Base-by-base conservation (phyloP, 2,888 invertebrate species). In the Philereme vetulata region DNA sequence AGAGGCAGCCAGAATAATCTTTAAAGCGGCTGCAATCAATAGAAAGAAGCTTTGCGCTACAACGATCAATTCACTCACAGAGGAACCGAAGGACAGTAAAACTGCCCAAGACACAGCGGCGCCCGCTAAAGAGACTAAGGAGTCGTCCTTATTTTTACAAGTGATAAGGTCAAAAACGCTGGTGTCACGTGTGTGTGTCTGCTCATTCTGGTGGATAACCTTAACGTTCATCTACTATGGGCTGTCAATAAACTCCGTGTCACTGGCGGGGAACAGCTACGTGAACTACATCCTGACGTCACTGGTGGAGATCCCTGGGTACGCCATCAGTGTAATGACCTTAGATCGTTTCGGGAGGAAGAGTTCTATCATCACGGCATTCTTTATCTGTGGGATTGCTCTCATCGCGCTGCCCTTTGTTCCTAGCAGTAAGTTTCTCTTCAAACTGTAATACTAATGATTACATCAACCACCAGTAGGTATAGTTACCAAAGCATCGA, bases 171-270 rank as follows among this genome's bases (percentile, higher is more conserved):
- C 94, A 0, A 87, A 81, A 46, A 89, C 89, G 21, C 76, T 95
- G 9, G 78, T 94, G 62, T 72, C 89, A 0, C 88, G 95, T 40
- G 88, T 77, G 47, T 69, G 93, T 1, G 94, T 94, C 52, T 96
- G 96, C 67, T 95, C 95, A n/a, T 93, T 96, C 70, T 96, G 96
- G 89, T 96, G 96, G 96, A 94, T 96, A 10, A 95, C 96, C 0
- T 95, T 95, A 72, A 95, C 96, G 0, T 94, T 97, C 65, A 94
- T 96, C 21, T 97, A 96, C 81, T 97, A 96, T 74, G 97, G 97
- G 0, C 84, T 97, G 43, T 96, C 96, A 0, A 92, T 97, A 55
- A 96, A 96, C 83, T 95, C 96, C 0, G 96, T 96, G 3, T 93
- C 95, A 0, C 84, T 97, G 50, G 94, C 94, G 11, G 96, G 96